phyloP scores from a whole-genome alignment of 2,888 invertebrate species.

The Drosophila bunnanda region DNA sequence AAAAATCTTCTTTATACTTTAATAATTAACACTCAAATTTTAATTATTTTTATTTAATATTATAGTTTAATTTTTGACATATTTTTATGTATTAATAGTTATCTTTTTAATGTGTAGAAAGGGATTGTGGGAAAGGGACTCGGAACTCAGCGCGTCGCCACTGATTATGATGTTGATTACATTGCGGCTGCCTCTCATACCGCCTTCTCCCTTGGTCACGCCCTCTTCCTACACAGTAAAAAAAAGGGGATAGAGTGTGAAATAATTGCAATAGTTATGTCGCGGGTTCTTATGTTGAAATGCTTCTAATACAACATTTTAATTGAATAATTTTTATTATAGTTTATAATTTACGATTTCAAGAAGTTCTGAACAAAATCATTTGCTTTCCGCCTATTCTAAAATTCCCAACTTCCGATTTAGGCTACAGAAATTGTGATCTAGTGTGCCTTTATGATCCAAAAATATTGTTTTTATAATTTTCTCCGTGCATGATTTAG shows the following conservation, averaged over 20 bases:
- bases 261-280: too few relatives aligned
- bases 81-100: not conserved
- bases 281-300: fast-evolving
- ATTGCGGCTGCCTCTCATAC: constrained; percentile 56
- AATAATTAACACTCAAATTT: not conserved
- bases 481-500: constrained; percentile 4
- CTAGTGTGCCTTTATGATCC: too few relatives aligned
- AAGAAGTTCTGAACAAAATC: not conserved
- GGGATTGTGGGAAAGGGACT: not conserved
- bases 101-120: not conserved
- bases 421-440: too few relatives aligned
- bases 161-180: constrained; percentile 77
- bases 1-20: not conserved
- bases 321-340: not conserved
- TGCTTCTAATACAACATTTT: not conserved
- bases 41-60: too few relatives aligned
- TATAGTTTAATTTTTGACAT: not conserved
- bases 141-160: constrained; percentile 39
- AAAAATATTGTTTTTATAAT: not conserved
- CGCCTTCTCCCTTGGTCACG: constrained; percentile 3
- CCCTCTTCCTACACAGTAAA: not conserved
- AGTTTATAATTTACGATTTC: not conserved
- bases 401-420: not conserved
- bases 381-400: too few relatives aligned
- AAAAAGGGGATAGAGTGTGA: not conserved